These are phyloP conservation scores for Loriculus beryllinus DNA, from an alignment of 2,797 vertebrate genomes.

Conservation along the genomic window DNA sequence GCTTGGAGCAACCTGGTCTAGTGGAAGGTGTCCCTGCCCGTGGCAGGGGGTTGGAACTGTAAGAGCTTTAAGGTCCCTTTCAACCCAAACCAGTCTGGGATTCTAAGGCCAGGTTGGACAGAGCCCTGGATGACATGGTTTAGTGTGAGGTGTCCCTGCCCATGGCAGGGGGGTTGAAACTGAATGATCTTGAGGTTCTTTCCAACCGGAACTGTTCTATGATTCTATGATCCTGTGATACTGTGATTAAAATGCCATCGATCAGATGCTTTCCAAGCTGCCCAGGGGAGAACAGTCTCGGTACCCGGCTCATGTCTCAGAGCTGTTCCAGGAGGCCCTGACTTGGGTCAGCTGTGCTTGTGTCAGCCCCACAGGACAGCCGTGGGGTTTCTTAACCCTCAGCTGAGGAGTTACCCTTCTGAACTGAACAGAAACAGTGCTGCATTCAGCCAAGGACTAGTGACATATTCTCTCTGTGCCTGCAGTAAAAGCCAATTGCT, in stretches of 20 bases:
- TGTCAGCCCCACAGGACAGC: background rate
- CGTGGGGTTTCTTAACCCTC: background rate
- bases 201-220: background rate
- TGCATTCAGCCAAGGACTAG: background rate
- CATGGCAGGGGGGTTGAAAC: too few species aligned
- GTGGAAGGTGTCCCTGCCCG: background rate
- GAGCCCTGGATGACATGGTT: too few species aligned
- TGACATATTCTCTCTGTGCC: accelerated
- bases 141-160: too few species aligned
- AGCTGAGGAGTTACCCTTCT: background rate
- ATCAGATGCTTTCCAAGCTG: background rate
- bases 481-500: too few species aligned
- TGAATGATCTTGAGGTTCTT: background rate
- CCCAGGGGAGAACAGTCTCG: background rate
- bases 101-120: too few species aligned
- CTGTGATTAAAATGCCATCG: background rate
- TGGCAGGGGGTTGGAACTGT: too few species aligned
- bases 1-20: background rate
- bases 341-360: background rate
- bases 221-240: background rate
- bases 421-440: accelerated
- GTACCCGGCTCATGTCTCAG: background rate
- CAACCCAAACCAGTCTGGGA: too few species aligned
- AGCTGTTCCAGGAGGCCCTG: background rate
- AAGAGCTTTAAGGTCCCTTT: too few species aligned